Conservation (phyloP, 1,140 invertebrate genomes). For the Lutraria rhynchaena region DNA sequence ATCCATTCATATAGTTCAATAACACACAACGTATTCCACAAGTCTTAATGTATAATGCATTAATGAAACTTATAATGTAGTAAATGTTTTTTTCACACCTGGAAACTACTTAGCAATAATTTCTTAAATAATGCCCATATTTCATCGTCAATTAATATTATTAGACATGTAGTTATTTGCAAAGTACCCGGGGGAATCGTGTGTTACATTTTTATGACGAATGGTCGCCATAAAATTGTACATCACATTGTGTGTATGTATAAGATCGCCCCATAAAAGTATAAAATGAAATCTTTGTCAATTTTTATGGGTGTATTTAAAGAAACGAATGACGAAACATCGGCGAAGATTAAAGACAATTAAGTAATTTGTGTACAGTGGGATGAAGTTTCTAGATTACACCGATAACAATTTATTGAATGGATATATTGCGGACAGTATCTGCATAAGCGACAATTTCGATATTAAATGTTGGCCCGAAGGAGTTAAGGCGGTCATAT, state of each 20-base stretch:
- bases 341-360: slow-evolving; percentile 33
- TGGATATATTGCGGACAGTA: slow-evolving; percentile 16
- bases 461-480: slow-evolving; percentile 53
- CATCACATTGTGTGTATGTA: neutral
- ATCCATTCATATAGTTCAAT: too few relatives aligned
- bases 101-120: slow-evolving; percentile 29
- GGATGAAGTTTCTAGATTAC: slow-evolving; percentile 35
- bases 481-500: slow-evolving; percentile 42
- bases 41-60: too few relatives aligned
- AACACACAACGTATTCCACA: too few relatives aligned
- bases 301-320: too few relatives aligned
- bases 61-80: too few relatives aligned
- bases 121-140: slow-evolving; percentile 44
- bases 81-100: slow-evolving; percentile 16
- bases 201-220: slow-evolving; percentile 17
- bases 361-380: slow-evolving; percentile 28
- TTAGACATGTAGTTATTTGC: slow-evolving; percentile 30
- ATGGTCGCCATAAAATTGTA: slow-evolving; percentile 7
- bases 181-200: slow-evolving; percentile 23
- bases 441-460: slow-evolving; percentile 20
- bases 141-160: slow-evolving; percentile 21
- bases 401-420: slow-evolving; percentile 48
- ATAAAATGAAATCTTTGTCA: too few relatives aligned
- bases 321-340: neutral
- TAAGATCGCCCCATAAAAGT: too few relatives aligned